A percentile compares a stretch with the other conserved stretches of the same genome.
Evolutionary conservation across 2,888 invertebrate species (phyloP).

Genomic region (Chalcosyrphus nemorum): DNA sequence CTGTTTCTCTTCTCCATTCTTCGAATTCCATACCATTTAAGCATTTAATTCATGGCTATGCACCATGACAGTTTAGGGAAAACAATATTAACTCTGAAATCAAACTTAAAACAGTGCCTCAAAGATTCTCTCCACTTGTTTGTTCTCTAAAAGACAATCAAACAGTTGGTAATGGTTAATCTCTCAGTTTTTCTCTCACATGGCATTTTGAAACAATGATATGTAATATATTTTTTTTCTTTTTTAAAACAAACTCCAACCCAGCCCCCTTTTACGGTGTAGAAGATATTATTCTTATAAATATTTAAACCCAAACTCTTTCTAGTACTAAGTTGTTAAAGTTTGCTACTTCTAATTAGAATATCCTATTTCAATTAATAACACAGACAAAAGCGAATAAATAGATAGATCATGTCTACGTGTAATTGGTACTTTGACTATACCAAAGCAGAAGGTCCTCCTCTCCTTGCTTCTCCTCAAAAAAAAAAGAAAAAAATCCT

Average conservation of each 20-base stretch:
- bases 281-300: slow-evolving; percentile 57
- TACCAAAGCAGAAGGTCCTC: neutral
- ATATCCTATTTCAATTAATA: slow-evolving; percentile 51
- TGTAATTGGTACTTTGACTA: no score
- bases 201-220: slow-evolving; percentile 28
- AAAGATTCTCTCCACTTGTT: neutral
- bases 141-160: slow-evolving; percentile 50
- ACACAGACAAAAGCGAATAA: neutral
- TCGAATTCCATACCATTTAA: neutral
- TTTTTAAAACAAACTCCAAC: neutral
- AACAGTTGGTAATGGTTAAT: slow-evolving; percentile 41
- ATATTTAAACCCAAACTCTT: slow-evolving; percentile 39
- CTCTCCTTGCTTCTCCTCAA: neutral
- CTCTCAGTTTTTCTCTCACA: neutral
- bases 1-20: neutral
- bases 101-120: slow-evolving; percentile 20
- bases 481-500: neutral
- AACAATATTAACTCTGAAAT: neutral
- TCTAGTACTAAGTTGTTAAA: slow-evolving; percentile 69
- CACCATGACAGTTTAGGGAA: slow-evolving; percentile 22
- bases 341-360: slow-evolving; percentile 67
- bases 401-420: neutral
- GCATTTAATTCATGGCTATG: neutral
- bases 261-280: slow-evolving; percentile 31
- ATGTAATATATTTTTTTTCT: slow-evolving; percentile 33